Evolutionary conservation across 2,888 invertebrate genomes (phyloP), one percentile per base, ranked within the genome.

Genomic region (Eilema depressum): DNA sequence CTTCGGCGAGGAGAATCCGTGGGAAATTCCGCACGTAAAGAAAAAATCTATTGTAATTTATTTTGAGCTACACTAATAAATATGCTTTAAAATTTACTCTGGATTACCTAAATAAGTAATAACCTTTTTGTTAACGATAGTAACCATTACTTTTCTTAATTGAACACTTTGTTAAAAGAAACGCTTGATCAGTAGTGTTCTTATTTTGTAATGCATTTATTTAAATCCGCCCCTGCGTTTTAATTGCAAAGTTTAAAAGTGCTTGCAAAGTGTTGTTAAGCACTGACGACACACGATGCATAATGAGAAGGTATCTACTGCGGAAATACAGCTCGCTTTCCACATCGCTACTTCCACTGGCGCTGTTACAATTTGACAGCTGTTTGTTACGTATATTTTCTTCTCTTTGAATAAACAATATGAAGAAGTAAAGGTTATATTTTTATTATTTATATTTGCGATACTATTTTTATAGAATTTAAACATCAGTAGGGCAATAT

Each of bases 281-380:
- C 75, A 70, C 76, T 67, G 83, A 75, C 73, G 85, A 85, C 85
- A 82, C 85, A 85, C 85, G 79, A 80, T 79, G 88, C 89, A 87
- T 88, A 87, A 89, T 88, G 86, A 87, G 83, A 68, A 56, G 56
- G 65, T 71, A 70, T 70, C 70, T 75, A 60, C 66, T 68, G 57
- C 59, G 68, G 65, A 69, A 59, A 69, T 65, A 65, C 69, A 66
- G 66, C n/a, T 68, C 53, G 70, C 71, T 72, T 71, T 64, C 57
- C 28, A 66, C 74, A 59, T 74, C 70, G 72, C 26, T 73, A 59
- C 63, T 56, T 64, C 61, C 63, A 63, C 73, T 70, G 61, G 20
- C n/a, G n/a, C n/a, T 53, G 53, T 69, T 69, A 68, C 33, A 63
- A 69, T 66, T 68, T 73, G 69, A 70, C 71, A 70, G 67, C 14